These are phyloP conservation scores for Lepidonotus clava DNA, from an alignment of 2,888 invertebrate genomes.

Conservation along the genomic window DNA sequence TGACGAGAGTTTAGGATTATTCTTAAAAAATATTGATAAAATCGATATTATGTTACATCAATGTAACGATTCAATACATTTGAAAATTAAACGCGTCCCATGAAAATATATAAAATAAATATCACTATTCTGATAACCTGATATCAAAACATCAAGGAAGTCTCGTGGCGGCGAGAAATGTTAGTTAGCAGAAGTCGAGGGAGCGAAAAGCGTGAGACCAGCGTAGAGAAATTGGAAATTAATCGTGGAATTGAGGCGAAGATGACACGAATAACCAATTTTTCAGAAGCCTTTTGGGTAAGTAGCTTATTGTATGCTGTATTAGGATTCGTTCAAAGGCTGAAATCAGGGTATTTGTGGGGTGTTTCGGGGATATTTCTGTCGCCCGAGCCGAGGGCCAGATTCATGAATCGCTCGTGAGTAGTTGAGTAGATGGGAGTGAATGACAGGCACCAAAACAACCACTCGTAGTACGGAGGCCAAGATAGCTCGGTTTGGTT, in stretches of 20 bases:
- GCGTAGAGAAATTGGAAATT: not conserved
- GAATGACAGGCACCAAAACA: not conserved
- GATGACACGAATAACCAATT: slow-evolving; percentile 53
- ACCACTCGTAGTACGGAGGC: too few relatives aligned
- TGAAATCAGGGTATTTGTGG: not conserved
- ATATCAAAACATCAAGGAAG: not conserved
- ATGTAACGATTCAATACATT: too few relatives aligned
- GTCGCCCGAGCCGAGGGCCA: too few relatives aligned
- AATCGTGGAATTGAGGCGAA: not conserved
- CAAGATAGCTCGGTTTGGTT: too few relatives aligned
- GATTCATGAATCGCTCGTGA: too few relatives aligned
- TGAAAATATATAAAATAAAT: too few relatives aligned
- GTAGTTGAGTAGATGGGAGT: not conserved
- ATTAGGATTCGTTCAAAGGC: too few relatives aligned
- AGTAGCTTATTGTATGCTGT: not conserved
- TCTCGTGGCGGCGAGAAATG: slow-evolving; percentile 13
- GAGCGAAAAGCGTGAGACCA: not conserved
- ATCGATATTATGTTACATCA: not conserved
- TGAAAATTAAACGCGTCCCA: too few relatives aligned
- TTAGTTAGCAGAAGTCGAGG: slow-evolving; percentile 41
- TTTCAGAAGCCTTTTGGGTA: slow-evolving; percentile 55
- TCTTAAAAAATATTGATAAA: not conserved
- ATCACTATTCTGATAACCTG: too few relatives aligned
- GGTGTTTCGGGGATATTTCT: not conserved
- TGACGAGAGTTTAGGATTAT: not conserved